These are phyloP conservation scores for Xiphophorus maculatus DNA, from an alignment of 2,113 vertebrate species.

Conservation along the genomic window DNA sequence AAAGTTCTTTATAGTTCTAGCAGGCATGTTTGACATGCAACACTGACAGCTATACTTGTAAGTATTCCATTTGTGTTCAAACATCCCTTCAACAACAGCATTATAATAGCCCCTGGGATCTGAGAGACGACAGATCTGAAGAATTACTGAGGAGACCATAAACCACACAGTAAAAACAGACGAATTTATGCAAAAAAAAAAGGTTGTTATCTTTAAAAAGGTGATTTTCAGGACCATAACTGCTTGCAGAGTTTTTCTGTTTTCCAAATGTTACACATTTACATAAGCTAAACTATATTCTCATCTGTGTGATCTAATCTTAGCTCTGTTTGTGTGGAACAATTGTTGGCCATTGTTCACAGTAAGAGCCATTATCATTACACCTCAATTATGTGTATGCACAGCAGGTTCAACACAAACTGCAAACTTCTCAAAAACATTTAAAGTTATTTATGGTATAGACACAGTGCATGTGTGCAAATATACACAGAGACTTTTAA, in stretches of 20 bases:
- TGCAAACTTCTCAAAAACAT: not conserved
- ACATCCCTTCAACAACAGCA: constrained; percentile 28
- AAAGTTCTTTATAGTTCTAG: not conserved
- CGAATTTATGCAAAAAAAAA: not conserved
- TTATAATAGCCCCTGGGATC: constrained; percentile 26
- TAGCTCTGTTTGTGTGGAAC: constrained; percentile 36
- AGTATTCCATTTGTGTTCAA: constrained; percentile 40
- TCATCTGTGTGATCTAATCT: constrained; percentile 44
- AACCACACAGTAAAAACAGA: not conserved
- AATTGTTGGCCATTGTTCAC: constrained; percentile 42
- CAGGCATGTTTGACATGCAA: not conserved
- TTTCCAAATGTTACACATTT: constrained; percentile 23
- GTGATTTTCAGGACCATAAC: constrained; percentile 33
- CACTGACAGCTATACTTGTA: constrained; percentile 20
- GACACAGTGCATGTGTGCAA: not conserved
- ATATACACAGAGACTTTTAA: not conserved
- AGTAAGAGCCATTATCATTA: constrained; percentile 34
- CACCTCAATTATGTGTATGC: constrained; percentile 34
- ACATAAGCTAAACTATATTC: constrained; percentile 21
- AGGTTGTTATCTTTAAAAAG: constrained; percentile 21
- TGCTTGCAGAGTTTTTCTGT: not conserved
- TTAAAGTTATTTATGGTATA: not conserved
- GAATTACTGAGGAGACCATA: constrained; percentile 29
- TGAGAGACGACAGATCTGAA: constrained; percentile 36
- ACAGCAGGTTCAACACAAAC: constrained; percentile 9